Evolutionary conservation across 2,888 invertebrate species (phyloP).

Genomic region (Merodon equestris): DNA sequence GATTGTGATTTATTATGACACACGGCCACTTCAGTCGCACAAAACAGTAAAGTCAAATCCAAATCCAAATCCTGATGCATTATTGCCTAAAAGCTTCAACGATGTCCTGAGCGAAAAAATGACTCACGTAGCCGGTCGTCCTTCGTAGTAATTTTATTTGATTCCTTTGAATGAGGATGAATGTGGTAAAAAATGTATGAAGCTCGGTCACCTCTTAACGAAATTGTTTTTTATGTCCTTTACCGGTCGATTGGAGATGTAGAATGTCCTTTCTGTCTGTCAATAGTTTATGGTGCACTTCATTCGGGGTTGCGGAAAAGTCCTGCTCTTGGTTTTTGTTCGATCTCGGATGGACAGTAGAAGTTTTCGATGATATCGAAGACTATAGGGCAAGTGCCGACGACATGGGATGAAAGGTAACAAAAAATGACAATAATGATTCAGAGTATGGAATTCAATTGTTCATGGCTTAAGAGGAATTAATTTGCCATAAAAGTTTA

Average conservation of each 20-base stretch:
- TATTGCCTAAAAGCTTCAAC: conserved; percentile 51
- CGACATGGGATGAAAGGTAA: conserved; percentile 17
- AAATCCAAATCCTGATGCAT: conserved; percentile 61
- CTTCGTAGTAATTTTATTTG: conserved; percentile 50
- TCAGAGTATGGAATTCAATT: conserved; percentile 33
- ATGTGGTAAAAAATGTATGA: conserved; percentile 34
- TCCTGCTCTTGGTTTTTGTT: conserved; percentile 5
- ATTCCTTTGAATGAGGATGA: conserved; percentile 42
- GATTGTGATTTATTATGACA: conserved; percentile 69
- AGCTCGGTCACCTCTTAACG: conserved; percentile 66
- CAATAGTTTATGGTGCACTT: conserved; percentile 48
- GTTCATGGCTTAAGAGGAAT: conserved; percentile 37
- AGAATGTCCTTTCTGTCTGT: conserved; percentile 49
- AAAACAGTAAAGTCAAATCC: conserved; percentile 15
- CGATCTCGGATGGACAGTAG: neutral
- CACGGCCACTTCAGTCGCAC: conserved; percentile 43
- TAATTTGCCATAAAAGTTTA: conserved; percentile 60
- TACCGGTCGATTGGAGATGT: conserved; percentile 57
- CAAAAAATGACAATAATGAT: conserved; percentile 20
- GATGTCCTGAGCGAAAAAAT: neutral
- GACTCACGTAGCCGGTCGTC: conserved; percentile 37
- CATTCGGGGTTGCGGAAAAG: neutral
- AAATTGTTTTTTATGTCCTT: conserved; percentile 69
- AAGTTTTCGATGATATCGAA: conserved; percentile 9
- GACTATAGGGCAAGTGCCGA: neutral